Conservation (phyloP, 2,113 vertebrate genomes). For the Pelecanus crispus region DNA sequence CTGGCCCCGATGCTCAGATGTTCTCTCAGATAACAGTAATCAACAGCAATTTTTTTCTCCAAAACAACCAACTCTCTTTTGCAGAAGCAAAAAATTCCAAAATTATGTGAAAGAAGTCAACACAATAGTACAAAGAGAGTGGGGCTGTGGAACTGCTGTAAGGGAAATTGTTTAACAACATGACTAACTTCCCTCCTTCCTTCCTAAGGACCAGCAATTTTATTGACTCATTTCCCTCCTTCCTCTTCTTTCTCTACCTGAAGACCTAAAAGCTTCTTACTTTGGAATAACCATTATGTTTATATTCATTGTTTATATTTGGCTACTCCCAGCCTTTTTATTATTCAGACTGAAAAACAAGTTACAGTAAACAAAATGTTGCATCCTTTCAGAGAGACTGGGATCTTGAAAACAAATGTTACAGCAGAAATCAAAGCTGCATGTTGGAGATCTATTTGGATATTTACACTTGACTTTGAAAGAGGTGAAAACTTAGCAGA, state of each 20-base stretch:
- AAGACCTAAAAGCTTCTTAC: neutral
- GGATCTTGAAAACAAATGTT: neutral
- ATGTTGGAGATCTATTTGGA: neutral
- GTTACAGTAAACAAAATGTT: slow-evolving; percentile 10
- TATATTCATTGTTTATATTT: slow-evolving; percentile 28
- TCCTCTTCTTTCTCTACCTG: slow-evolving; percentile 49
- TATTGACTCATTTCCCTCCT: slow-evolving; percentile 65
- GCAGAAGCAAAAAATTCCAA: neutral
- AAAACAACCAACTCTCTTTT: neutral
- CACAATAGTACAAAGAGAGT: slow-evolving; percentile 7
- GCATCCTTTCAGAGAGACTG: neutral
- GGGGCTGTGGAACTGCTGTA: neutral
- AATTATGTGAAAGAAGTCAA: slow-evolving; percentile 5
- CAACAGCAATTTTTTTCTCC: neutral
- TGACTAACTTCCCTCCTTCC: slow-evolving; percentile 65
- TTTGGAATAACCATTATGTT: slow-evolving; percentile 30
- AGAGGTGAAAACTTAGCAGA: neutral
- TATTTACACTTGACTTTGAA: neutral
- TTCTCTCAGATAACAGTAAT: neutral
- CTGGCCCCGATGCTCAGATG: neutral
- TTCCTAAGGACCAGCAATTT: slow-evolving; percentile 22
- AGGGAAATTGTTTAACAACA: slow-evolving; percentile 39
- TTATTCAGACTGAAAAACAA: neutral
- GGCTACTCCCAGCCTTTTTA: neutral
- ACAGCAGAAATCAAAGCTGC: neutral